Base-by-base conservation (phyloP, 2,888 invertebrate species). In the Meghimatium bilineatum region DNA sequence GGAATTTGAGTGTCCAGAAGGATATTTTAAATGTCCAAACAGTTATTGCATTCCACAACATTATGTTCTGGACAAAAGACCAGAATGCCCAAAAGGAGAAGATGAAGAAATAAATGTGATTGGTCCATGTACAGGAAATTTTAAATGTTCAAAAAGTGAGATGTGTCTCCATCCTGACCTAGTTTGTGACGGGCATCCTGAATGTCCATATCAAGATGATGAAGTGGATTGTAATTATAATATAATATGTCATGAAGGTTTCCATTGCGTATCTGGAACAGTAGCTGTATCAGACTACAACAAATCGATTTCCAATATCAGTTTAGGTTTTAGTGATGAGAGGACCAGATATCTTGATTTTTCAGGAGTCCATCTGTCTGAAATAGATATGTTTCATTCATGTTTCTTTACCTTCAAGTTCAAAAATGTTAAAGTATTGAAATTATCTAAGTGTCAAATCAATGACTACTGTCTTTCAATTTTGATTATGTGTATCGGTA, bases 101-200 rank as follows among this genome's bases (percentile, higher is more conserved):
- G 71, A 71, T 2, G 71, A 71, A 38, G 23, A 26, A 71, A 1
- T 8, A 3, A 26, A 20, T 12, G 26, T 38, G 6, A 38, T 38
- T 38, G 71, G 23, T n/a, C 3, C 71, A 8, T 71, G 71, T 71
- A 8, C 38, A 26, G 71, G 71, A 38, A 36, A 71, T 26, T 71
- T 71, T 38, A 38, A 36, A 20, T 71, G 71, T 23, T 71, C 38
- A 38, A 29, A 71, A 8, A 71, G 71, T 38, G 1, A 36, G 0
- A 38, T 71, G 0, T 71, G 71, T 71, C 26, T 71, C 23, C 71
- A 71, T 71, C 71, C 71, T 71, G 71, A 71, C 71, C 71, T 71
- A 38, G 71, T 71, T 23, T 71, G 71, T 71, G 26, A 71, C 38
- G 38, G 71, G 10, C n/a, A 38, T 71, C 3, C 71, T 38, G 71